These are phyloP conservation scores for Antennarius striatus DNA, from an alignment of 2,113 vertebrate genomes.

Conservation along the genomic window DNA sequence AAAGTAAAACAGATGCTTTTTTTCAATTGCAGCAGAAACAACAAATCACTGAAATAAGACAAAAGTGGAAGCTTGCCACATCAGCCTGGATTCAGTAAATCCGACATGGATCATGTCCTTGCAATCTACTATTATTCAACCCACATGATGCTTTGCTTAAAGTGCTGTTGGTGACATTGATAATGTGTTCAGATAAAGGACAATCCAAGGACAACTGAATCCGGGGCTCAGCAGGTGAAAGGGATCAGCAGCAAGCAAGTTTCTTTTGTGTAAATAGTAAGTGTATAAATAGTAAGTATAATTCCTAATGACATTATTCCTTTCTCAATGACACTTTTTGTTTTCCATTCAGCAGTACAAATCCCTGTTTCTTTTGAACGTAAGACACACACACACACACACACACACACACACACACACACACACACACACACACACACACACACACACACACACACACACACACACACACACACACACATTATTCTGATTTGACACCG, in stretches of 20 bases:
- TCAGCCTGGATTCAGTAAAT: slow-evolving; percentile 75
- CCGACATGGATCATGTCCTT: slow-evolving; percentile 43
- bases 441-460: slow-evolving; percentile 4
- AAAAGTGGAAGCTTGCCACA: slow-evolving; percentile 84
- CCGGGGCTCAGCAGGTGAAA: slow-evolving; percentile 91
- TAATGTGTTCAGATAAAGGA: slow-evolving; percentile 53
- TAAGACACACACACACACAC: slow-evolving; percentile 6
- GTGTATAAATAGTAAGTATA: slow-evolving; percentile 43
- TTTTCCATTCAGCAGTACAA: slow-evolving; percentile 12
- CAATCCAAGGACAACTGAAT: slow-evolving; percentile 77
- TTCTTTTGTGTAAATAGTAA: slow-evolving; percentile 22
- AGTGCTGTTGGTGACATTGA: slow-evolving; percentile 49
- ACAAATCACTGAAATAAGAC: slow-evolving; percentile 89
- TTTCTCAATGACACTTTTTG: slow-evolving; percentile 6
- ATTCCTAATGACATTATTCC: slow-evolving; percentile 28
- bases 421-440: slow-evolving; percentile 4
- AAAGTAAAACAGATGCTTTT: slow-evolving; percentile 77
- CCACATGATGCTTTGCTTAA: slow-evolving; percentile 12
- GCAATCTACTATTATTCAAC: slow-evolving; percentile 43
- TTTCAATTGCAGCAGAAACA: slow-evolving; percentile 89
- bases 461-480: slow-evolving; percentile 5
- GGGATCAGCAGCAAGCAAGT: slow-evolving; percentile 90
- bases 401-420: slow-evolving; percentile 4
- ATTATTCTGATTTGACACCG: slow-evolving; percentile 26
- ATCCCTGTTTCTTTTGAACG: slow-evolving; percentile 12